These are phyloP conservation scores for Melanchra persicariae DNA, from an alignment of 2,888 invertebrate species.

Conservation along the genomic window DNA sequence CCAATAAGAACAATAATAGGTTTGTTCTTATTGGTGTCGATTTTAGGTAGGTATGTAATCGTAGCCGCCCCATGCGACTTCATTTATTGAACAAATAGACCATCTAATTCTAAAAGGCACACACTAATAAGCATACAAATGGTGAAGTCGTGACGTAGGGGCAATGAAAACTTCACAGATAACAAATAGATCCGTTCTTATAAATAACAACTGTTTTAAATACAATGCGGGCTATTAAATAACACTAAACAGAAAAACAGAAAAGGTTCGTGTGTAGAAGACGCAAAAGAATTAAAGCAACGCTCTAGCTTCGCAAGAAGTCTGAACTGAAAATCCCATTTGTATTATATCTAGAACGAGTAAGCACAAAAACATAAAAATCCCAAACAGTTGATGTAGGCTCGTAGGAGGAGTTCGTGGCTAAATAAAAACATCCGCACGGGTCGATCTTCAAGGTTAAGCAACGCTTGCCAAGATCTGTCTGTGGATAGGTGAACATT, in stretches of 20 bases:
- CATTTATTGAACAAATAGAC: slow-evolving; percentile 30
- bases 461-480: too few species aligned
- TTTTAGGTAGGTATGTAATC: too few species aligned
- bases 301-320: neutral
- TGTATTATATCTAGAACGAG: too few species aligned
- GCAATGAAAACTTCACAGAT: slow-evolving; percentile 62
- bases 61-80: too few species aligned
- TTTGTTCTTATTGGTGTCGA: too few species aligned
- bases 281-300: neutral
- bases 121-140: slow-evolving; percentile 58
- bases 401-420: too few species aligned
- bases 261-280: slow-evolving; percentile 16
- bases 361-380: too few species aligned
- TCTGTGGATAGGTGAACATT: too few species aligned
- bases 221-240: slow-evolving; percentile 27
- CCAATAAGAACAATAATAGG: neutral
- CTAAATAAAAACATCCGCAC: too few species aligned
- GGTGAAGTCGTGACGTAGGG: slow-evolving; percentile 64
- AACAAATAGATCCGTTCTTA: slow-evolving; percentile 49
- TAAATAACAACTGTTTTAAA: slow-evolving; percentile 52
- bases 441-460: too few species aligned
- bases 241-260: neutral
- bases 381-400: too few species aligned
- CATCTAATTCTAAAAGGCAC: slow-evolving; percentile 62
- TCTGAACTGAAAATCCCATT: neutral